Base-by-base conservation (phyloP, 2,113 vertebrate genomes). In the Illadopsis cleaveri region DNA sequence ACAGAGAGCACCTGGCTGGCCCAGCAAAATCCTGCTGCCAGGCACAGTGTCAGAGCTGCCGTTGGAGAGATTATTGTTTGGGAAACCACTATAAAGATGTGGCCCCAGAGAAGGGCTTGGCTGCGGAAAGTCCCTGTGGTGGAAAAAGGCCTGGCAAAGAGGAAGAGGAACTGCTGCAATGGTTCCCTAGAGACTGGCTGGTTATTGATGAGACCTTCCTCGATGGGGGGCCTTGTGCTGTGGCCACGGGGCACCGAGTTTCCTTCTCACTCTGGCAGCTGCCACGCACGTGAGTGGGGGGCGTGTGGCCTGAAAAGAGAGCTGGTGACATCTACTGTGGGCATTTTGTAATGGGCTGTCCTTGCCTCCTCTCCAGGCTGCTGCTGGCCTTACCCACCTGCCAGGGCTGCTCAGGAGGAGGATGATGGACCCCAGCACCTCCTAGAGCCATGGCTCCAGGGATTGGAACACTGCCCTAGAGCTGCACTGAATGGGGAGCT, bases 131-230 rank as follows among this genome's bases (percentile, higher is more conserved):
- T 77, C 93, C 79, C 90, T 86, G 64, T 51, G 76, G 76, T 90
- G 25, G 66, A 88, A 88, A 44, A 70, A 40, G 33, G 50, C 18
- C 62, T 51, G 93, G 88, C 44, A 82, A 91, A 94, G 78, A 23
- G 92, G 87, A 96, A 96, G 91, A 78, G 94, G 50, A 96, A 97
- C 82, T 70, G 47, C 68, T 90, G 86, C 76, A 81, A 37, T 15
- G 0, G 72, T 81, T 83, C 71, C 42, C 30, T 54, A 38, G 64
- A 77, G 12, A 27, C 42, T 61, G 57, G 5, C 45, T 47, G 61
- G 61, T 20, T 69, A 33, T 11, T 12, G 23, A n/a, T 30, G 79
- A 87, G 71, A n/a, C 47, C 21, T 90, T 78, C 45, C 51, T 65
- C 65, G 5, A 4, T 27, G 27, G n/a, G 20, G 15, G 20, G 16